A percentile compares a stretch with the other conserved stretches of the same genome.
These are phyloP conservation scores for Seriola rivoliana DNA, from an alignment of 2,113 vertebrate genomes.

Conservation along the genomic window DNA sequence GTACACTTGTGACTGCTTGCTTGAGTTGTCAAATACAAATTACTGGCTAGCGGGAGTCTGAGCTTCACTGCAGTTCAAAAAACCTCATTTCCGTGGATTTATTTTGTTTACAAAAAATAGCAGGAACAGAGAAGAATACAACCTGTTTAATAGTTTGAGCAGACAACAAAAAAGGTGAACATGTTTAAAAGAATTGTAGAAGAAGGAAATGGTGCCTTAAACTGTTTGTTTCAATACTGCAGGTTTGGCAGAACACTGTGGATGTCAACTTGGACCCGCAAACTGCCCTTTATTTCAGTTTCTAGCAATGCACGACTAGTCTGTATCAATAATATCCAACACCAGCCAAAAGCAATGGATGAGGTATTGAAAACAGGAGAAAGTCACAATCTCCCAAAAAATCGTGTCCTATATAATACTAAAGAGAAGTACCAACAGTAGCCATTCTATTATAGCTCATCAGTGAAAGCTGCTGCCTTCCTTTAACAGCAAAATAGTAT, in stretches of 20 bases:
- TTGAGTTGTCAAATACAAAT: constrained; percentile 91
- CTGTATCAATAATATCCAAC: not conserved
- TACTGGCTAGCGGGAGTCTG: constrained; percentile 81
- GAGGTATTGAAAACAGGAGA: not conserved
- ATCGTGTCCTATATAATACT: not conserved
- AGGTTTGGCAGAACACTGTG: not conserved
- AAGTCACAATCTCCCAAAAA: not conserved
- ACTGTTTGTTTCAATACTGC: constrained; percentile 49
- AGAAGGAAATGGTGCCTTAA: constrained; percentile 60
- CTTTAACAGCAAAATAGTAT: too few species aligned
- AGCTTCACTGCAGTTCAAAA: constrained; percentile 78
- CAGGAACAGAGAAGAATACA: constrained; percentile 59
- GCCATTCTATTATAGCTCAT: too few species aligned
- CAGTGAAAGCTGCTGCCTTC: too few species aligned
- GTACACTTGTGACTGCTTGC: constrained; percentile 82
- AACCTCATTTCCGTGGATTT: constrained; percentile 85
- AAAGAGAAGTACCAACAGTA: not conserved
- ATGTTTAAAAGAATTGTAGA: constrained; percentile 41
- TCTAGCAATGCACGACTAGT: not conserved
- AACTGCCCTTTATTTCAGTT: not conserved
- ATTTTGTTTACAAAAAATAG: constrained; percentile 76
- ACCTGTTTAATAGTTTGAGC: constrained; percentile 82
- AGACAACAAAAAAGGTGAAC: constrained; percentile 46
- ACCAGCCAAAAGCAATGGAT: not conserved
- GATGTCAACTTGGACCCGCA: not conserved